phyloP scores from a whole-genome alignment of 2,888 invertebrate species.

The Mechanitis messenoides region DNA sequence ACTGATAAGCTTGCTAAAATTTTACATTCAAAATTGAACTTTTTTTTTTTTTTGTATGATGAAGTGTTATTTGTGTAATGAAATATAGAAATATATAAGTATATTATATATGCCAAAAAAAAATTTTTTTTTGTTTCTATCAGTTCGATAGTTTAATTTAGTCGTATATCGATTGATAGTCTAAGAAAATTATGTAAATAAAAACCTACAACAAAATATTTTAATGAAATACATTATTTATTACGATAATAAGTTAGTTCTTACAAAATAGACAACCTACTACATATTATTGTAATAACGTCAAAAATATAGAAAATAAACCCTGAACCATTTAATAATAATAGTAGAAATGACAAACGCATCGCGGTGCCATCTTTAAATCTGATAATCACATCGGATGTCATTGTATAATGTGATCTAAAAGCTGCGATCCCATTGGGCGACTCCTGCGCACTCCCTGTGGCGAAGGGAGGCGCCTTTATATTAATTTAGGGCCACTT shows the following conservation, averaged over 20 bases:
- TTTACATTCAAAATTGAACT: slow-evolving; percentile 1
- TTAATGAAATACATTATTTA: no score
- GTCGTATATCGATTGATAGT: no score
- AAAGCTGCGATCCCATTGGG: slow-evolving; percentile 48
- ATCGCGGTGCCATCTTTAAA: slow-evolving; percentile 65
- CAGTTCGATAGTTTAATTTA: no score
- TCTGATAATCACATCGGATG: slow-evolving; percentile 41
- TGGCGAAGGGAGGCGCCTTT: slow-evolving; percentile 47
- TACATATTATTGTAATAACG: not conserved
- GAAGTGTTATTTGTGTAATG: no score
- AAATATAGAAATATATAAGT: no score
- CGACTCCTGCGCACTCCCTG: slow-evolving; percentile 30
- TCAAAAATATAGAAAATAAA: not conserved
- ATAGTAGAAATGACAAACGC: slow-evolving; percentile 34
- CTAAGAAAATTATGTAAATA: no score
- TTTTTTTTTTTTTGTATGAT: not conserved
- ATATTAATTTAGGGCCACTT: slow-evolving; percentile 63
- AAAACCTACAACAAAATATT: no score
- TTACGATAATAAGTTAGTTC: no score
- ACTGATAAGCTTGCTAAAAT: slow-evolving; percentile 31
- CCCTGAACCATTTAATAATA: slow-evolving; percentile 27
- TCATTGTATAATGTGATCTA: slow-evolving; percentile 45
- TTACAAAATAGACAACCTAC: slow-evolving; percentile 1
- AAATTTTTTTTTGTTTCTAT: no score
- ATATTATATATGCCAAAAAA: no score